These are phyloP conservation scores for Pseudanteris insignis DNA, from an alignment of 2,888 invertebrate species.

Conservation along the genomic window DNA sequence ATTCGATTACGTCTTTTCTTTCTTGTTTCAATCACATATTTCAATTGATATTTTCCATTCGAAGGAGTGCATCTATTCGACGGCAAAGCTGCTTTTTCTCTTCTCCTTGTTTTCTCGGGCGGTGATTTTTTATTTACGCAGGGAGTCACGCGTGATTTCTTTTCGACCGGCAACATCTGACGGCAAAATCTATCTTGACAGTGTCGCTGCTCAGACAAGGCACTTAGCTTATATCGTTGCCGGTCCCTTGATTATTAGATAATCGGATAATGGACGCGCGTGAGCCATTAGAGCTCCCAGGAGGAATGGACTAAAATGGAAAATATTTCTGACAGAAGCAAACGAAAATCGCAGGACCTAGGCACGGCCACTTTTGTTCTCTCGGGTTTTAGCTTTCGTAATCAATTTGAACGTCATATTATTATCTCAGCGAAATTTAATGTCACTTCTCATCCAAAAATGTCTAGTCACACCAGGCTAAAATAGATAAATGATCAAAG, in stretches of 20 bases:
- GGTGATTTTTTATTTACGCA: conserved; percentile 29
- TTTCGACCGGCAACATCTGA: conserved; percentile 11
- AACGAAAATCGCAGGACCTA: conserved; percentile 25
- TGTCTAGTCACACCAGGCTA: no score
- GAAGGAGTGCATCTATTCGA: neutral
- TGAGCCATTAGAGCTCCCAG: conserved; percentile 40
- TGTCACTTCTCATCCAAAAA: no score
- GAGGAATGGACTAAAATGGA: conserved; percentile 34
- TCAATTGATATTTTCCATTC: neutral
- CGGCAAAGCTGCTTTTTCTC: neutral
- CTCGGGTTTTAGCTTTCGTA: neutral
- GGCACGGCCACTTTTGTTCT: neutral
- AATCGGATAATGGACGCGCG: conserved; percentile 44
- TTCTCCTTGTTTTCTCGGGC: neutral
- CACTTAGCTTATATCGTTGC: conserved; percentile 43
- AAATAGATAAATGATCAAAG: no score
- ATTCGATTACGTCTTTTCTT: no score
- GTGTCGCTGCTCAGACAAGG: conserved; percentile 35
- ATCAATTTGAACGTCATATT: no score
- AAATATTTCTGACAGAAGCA: conserved; percentile 36
- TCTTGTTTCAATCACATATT: neutral
- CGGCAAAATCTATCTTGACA: conserved; percentile 38
- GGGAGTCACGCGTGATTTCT: conserved; percentile 32
- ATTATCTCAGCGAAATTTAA: no score
- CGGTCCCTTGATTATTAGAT: conserved; percentile 42